Percentiles rank a stretch among this genome's conserved stretches.
Conservation (phyloP, 2,113 vertebrate species). For the Poeciliopsis turrubarensis region DNA sequence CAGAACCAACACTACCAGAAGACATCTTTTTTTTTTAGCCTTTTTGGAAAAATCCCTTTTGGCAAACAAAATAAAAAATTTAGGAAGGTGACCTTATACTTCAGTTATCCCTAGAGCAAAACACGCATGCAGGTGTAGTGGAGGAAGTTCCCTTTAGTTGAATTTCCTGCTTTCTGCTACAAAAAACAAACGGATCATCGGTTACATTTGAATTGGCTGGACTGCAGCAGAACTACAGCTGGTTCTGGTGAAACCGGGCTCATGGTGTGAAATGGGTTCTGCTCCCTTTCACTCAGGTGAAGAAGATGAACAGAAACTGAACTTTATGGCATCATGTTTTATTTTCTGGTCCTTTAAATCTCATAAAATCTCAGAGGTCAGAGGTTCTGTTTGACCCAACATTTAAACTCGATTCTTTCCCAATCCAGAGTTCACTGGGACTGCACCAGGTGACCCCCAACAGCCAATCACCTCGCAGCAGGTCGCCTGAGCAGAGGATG, state of each 20-base stretch:
- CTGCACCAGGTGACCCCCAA: conserved; percentile 15
- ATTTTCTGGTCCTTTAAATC: conserved; percentile 20
- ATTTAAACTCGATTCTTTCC: background rate
- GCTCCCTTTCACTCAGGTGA: background rate
- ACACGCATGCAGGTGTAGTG: too few species aligned
- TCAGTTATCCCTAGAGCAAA: too few species aligned
- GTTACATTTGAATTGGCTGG: too few species aligned
- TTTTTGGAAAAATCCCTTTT: too few species aligned
- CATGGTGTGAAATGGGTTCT: background rate
- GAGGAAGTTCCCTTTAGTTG: too few species aligned
- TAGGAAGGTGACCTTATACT: too few species aligned
- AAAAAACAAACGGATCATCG: too few species aligned
- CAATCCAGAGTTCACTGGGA: conserved; percentile 29
- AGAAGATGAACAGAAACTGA: background rate
- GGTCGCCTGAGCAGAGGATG: conserved; percentile 21
- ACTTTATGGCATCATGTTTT: conserved; percentile 19
- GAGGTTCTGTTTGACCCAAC: conserved; percentile 1
- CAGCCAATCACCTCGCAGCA: conserved; percentile 33
- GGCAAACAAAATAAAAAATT: too few species aligned
- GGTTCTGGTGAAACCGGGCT: too few species aligned
- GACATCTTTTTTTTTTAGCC: background rate
- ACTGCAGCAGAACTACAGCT: too few species aligned
- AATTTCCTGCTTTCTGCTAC: too few species aligned
- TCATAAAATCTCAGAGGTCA: conserved; percentile 16
- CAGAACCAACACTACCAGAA: background rate